Base-by-base conservation (phyloP, 2,888 invertebrate species). In the Protonemura montana region DNA sequence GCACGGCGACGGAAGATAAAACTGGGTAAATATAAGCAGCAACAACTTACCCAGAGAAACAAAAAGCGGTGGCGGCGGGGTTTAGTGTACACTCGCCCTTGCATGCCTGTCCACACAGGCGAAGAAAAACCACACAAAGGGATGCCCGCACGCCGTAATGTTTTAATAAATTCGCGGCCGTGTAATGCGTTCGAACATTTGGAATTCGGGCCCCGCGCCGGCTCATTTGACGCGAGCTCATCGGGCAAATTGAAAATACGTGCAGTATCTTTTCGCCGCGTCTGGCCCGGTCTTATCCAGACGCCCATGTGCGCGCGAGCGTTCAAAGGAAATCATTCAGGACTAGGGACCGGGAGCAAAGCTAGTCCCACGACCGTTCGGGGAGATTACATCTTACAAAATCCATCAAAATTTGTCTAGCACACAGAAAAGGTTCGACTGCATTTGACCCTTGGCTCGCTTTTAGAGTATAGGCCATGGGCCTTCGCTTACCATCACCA, bases 1-100 rank as follows among this genome's bases (percentile, higher is more conserved):
- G 82, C 82, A 83, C 82, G 26, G 21, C 82, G 25, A n/a, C n/a
- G 35, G n/a, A 83, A 83, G 82, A 83, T 78, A 78, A 78, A 78
- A 78, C 78, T 28, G 78, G 27, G 82, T 80, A 81, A 81, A 81
- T n/a, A 30, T 29, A 28, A 81, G 30, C 28, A 80, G 80, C n/a
- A 41, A 41, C 41, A 59, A 59, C 59, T 59, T 59, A 59, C 59
- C 6, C 3, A 35, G 28, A 2, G 82, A 42, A 42, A 83, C 82
- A 83, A 83, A 83, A 83, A 6, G 82, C 82, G 59, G 13, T 21
- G 59, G 59, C 13, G 59, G 13, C 59, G 59, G 59, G 21, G 59
- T 21, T 10, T 2, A n/a, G n/a, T n/a, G n/a, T n/a, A n/a, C 1
- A 10, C 16, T 59, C 59, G 59, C 59, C 1, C 59, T n/a, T n/a